phyloP scores from a whole-genome alignment of 2,797 vertebrate genomes.

The Acanthurus tractus region DNA sequence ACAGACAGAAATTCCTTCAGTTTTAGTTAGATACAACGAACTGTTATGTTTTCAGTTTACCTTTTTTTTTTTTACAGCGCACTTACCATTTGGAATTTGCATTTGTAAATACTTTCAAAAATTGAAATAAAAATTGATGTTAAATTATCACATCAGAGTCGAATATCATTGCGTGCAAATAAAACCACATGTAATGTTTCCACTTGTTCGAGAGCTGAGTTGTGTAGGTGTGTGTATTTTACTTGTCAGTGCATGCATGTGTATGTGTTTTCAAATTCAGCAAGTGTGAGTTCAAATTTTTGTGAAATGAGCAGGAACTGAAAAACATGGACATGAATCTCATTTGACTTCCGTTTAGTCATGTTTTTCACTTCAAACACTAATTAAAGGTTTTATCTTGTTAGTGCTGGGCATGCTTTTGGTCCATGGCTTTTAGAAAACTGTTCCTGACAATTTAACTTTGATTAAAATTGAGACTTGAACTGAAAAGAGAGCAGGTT shows the following conservation, averaged over 20 bases:
- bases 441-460: background rate
- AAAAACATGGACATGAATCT: background rate
- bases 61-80: conserved; percentile 53
- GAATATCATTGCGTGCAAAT: conserved; percentile 37
- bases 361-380: background rate
- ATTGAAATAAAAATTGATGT: conserved; percentile 75
- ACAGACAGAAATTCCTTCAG: too few relatives aligned
- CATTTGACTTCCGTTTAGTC: background rate
- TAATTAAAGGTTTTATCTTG: background rate
- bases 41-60: conserved; percentile 38
- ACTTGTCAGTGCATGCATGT: conserved; percentile 52
- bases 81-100: conserved; percentile 66
- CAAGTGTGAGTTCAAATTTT: background rate
- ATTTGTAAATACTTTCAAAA: conserved; percentile 75
- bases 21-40: conserved; percentile 24
- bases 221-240: conserved; percentile 26
- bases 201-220: conserved; percentile 36
- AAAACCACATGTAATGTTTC: conserved; percentile 42
- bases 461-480: background rate
- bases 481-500: background rate
- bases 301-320: background rate
- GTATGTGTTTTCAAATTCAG: conserved; percentile 24
- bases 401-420: background rate
- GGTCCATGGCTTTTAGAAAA: background rate
- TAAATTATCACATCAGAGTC: conserved; percentile 65